Percentiles rank a stretch among this genome's conserved stretches.
phyloP scores from a whole-genome alignment of 2,888 invertebrate genomes.

The Harmothoe impar region DNA sequence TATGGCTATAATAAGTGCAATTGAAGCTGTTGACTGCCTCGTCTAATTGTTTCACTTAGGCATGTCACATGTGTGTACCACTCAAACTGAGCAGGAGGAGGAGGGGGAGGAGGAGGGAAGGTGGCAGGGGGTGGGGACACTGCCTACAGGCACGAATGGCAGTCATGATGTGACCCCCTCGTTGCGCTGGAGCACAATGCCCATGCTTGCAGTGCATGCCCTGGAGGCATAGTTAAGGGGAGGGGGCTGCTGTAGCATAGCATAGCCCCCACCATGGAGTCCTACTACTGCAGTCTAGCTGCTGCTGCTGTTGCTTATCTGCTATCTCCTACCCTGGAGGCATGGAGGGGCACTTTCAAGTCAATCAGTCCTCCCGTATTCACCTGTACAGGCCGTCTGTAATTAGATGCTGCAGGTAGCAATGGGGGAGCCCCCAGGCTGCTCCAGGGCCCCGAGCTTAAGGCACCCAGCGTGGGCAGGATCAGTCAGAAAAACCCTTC shows the following conservation, averaged over 20 bases:
- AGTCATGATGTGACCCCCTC: slow-evolving; percentile 31
- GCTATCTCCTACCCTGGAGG: slow-evolving; percentile 22
- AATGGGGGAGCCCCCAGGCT: slow-evolving; percentile 2
- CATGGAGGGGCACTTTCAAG: slow-evolving; percentile 52
- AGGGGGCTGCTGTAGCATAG: background rate
- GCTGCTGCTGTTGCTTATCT: slow-evolving; percentile 42
- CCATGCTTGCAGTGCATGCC: slow-evolving; percentile 40
- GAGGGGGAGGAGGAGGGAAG: background rate
- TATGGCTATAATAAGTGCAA: slow-evolving; percentile 16
- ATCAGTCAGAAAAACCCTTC: slow-evolving; percentile 3
- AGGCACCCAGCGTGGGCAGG: background rate
- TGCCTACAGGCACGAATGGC: background rate
- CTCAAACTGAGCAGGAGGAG: slow-evolving; percentile 4
- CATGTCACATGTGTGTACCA: background rate
- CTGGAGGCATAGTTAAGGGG: slow-evolving; percentile 28
- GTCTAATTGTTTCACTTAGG: slow-evolving; percentile 23
- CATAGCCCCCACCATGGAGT: background rate
- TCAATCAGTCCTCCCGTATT: slow-evolving; percentile 55
- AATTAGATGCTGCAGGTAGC: slow-evolving; percentile 63
- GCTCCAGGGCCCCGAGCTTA: slow-evolving; percentile 9
- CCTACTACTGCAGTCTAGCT: background rate
- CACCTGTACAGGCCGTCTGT: slow-evolving; percentile 39
- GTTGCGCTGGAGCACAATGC: background rate
- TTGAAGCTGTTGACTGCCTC: slow-evolving; percentile 8
- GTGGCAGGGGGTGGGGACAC: background rate